Evolutionary conservation across 2,113 vertebrate species (phyloP).

Genomic region (Lethenteron camtschaticum): DNA sequence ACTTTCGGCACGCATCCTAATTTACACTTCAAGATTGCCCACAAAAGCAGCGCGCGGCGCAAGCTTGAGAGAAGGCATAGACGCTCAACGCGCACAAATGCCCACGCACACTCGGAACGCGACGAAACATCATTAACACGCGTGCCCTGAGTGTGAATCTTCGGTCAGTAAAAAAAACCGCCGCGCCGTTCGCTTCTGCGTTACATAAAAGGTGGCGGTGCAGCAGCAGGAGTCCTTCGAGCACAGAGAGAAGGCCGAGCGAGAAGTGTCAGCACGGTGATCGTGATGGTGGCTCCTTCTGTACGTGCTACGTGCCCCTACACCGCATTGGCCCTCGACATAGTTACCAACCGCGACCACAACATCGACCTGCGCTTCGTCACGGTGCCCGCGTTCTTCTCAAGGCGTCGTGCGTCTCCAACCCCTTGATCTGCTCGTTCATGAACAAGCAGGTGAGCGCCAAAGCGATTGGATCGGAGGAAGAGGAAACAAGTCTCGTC

Average conservation of each 20-base stretch:
- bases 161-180: too few species aligned
- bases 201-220: conserved; percentile 28
- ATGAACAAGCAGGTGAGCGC: conserved; percentile 47
- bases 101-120: too few species aligned
- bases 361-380: conserved; percentile 35
- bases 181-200: too few species aligned
- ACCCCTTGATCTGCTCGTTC: conserved; percentile 50
- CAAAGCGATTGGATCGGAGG: too few species aligned
- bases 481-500: too few species aligned
- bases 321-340: conserved; percentile 29
- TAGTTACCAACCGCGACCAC: conserved; percentile 21
- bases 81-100: too few species aligned
- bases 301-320: conserved; percentile 38
- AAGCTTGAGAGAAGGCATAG: too few species aligned
- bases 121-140: too few species aligned
- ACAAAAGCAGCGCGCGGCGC: too few species aligned
- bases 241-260: conserved; percentile 55
- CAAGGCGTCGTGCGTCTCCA: conserved; percentile 45
- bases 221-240: conserved; percentile 42
- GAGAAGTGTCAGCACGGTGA: conserved; percentile 43
- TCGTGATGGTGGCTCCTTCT: conserved; percentile 43
- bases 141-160: too few species aligned
- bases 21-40: too few species aligned
- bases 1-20: too few species aligned
- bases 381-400: conserved; percentile 43